phyloP scores from a whole-genome alignment of 2,113 vertebrate genomes.

The Antidorcas marsupialis region DNA sequence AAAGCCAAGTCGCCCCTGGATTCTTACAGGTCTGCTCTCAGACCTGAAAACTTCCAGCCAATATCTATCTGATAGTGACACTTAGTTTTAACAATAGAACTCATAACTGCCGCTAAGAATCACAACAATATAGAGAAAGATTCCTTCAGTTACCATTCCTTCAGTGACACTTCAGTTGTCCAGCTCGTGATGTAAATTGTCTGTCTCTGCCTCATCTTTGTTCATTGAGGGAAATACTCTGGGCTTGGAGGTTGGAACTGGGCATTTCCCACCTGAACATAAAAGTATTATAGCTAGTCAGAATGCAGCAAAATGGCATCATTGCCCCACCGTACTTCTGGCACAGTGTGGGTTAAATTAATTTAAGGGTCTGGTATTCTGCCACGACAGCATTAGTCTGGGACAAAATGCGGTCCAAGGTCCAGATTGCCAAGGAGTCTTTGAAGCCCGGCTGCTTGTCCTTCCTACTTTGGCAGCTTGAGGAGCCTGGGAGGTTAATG shows the following conservation, averaged over 20 bases:
- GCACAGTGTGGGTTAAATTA: neutral
- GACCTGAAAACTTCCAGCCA: neutral
- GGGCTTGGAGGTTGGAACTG: neutral
- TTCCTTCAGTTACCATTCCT: neutral
- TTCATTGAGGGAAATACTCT: neutral
- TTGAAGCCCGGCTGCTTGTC: neutral
- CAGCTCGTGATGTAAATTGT: neutral
- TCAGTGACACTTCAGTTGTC: neutral
- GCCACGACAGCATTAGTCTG: neutral
- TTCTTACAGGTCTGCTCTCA: neutral
- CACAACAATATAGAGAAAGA: neutral
- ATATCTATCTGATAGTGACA: neutral
- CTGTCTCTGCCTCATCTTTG: neutral
- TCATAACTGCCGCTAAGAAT: neutral
- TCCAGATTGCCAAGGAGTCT: neutral
- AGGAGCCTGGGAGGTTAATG: neutral
- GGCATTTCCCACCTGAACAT: neutral
- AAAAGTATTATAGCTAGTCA: neutral
- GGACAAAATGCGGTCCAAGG: neutral
- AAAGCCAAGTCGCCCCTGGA: neutral
- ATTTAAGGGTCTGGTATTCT: neutral
- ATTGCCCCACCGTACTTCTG: neutral
- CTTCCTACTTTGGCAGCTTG: neutral
- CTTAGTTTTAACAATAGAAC: neutral
- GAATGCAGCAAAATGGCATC: neutral